Evolutionary conservation across 2,113 vertebrate species (phyloP).

Genomic region (Triplophysa siluroides): DNA sequence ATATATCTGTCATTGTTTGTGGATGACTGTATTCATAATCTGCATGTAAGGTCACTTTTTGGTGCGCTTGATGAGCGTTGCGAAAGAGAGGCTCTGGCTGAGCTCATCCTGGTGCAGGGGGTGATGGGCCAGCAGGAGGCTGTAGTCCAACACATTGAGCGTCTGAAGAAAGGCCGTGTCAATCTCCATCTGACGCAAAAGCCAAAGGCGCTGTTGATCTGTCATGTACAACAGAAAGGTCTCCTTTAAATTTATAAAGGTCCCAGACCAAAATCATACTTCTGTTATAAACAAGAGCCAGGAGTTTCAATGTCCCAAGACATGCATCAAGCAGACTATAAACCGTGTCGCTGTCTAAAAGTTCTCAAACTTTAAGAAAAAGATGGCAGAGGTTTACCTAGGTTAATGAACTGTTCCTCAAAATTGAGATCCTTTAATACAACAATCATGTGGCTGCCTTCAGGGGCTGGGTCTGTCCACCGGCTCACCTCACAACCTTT

Average conservation of each 20-base stretch:
- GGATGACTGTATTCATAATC: background rate
- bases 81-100: conserved; percentile 67
- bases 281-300: background rate
- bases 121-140: conserved; percentile 83
- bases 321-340: background rate
- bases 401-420: conserved; percentile 75
- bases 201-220: conserved; percentile 82
- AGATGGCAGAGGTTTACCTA: conserved; percentile 68
- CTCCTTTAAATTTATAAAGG: background rate
- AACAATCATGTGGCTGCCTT: conserved; percentile 76
- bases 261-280: background rate
- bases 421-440: conserved; percentile 92
- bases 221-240: conserved; percentile 22
- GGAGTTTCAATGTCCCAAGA: background rate
- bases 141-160: conserved; percentile 86
- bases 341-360: background rate
- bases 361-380: background rate
- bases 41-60: conserved; percentile 69
- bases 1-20: background rate
- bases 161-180: conserved; percentile 80
- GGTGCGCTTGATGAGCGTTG: conserved; percentile 72
- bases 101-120: conserved; percentile 77
- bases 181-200: conserved; percentile 80
- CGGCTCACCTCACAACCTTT: conserved; percentile 86
- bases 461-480: conserved; percentile 79